Conservation (phyloP, 2,797 vertebrate species). For the Malacoctenus gilli region DNA sequence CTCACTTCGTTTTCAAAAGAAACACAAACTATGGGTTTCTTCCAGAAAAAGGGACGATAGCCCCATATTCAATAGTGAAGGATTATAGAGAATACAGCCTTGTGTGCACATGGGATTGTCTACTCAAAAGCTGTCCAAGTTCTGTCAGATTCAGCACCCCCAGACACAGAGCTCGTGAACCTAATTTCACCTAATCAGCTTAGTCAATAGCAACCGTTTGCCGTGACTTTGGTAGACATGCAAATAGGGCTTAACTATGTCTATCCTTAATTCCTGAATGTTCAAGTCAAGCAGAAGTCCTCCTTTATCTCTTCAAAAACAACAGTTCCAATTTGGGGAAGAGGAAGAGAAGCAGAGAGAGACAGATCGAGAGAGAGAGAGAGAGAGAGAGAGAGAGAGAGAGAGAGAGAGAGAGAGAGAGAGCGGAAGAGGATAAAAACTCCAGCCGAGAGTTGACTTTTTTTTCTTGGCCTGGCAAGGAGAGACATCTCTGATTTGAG, state of each 20-base stretch:
- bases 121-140: slow-evolving; percentile 77
- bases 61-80: slow-evolving; percentile 66
- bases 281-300: slow-evolving; percentile 79
- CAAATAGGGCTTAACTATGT: slow-evolving; percentile 82
- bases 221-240: slow-evolving; percentile 82
- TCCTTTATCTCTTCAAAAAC: slow-evolving; percentile 81
- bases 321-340: slow-evolving; percentile 76
- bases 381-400: slow-evolving; percentile 28
- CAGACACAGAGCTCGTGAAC: slow-evolving; percentile 80
- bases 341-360: slow-evolving; percentile 16
- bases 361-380: slow-evolving; percentile 27
- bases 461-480: slow-evolving; percentile 66
- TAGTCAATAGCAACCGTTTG: slow-evolving; percentile 82
- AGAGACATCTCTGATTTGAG: slow-evolving; percentile 82
- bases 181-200: slow-evolving; percentile 86
- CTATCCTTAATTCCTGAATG: slow-evolving; percentile 82
- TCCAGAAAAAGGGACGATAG: slow-evolving; percentile 48
- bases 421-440: too few relatives aligned
- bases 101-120: slow-evolving; percentile 79
- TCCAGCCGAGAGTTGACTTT: slow-evolving; percentile 57
- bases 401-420: slow-evolving; percentile 24
- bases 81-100: slow-evolving; percentile 74
- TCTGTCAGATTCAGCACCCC: slow-evolving; percentile 81
- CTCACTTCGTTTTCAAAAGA: slow-evolving; percentile 47
- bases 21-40: slow-evolving; percentile 51